A percentile compares a stretch with the other conserved stretches of the same genome.
Evolutionary conservation across 2,888 invertebrate genomes (phyloP).

Genomic region (Pristionchus exspectatus): DNA sequence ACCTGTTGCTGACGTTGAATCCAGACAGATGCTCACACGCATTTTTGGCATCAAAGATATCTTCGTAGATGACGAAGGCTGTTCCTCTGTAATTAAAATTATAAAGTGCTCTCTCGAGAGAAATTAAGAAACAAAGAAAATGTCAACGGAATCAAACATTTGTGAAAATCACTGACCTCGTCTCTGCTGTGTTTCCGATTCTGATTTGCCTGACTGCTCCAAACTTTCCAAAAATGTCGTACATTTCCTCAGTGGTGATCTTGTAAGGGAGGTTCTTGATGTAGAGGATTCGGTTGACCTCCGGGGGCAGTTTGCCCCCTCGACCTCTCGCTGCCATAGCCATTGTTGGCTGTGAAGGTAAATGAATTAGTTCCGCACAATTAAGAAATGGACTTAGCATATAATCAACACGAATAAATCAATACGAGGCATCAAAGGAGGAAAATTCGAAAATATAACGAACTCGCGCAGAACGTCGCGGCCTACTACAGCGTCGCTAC

Average conservation of each 20-base stretch:
- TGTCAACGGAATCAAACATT: not conserved
- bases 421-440: not conserved
- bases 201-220: slow-evolving; percentile 98
- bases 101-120: not conserved
- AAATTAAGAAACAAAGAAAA: not conserved
- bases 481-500: not conserved
- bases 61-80: slow-evolving; percentile 99
- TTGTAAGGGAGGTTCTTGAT: slow-evolving; percentile 98
- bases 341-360: slow-evolving; percentile 63
- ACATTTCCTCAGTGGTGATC: slow-evolving; percentile 99
- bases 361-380: not conserved
- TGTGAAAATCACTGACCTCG: slow-evolving; percentile 9
- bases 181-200: slow-evolving; percentile 63
- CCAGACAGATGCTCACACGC: slow-evolving; percentile 99
- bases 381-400: not conserved
- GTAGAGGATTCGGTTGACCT: slow-evolving; percentile 95
- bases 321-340: slow-evolving; percentile 76
- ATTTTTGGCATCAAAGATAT: slow-evolving; percentile 99
- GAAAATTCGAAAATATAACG: slow-evolving; percentile 17
- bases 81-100: slow-evolving; percentile 85
- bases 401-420: not conserved
- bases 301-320: slow-evolving; percentile 91
- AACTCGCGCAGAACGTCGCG: not conserved
- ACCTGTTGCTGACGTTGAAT: slow-evolving; percentile 98
- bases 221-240: slow-evolving; percentile 99